Conservation (phyloP, 2,888 invertebrate species). For the Polydrusus pterygomalis region DNA sequence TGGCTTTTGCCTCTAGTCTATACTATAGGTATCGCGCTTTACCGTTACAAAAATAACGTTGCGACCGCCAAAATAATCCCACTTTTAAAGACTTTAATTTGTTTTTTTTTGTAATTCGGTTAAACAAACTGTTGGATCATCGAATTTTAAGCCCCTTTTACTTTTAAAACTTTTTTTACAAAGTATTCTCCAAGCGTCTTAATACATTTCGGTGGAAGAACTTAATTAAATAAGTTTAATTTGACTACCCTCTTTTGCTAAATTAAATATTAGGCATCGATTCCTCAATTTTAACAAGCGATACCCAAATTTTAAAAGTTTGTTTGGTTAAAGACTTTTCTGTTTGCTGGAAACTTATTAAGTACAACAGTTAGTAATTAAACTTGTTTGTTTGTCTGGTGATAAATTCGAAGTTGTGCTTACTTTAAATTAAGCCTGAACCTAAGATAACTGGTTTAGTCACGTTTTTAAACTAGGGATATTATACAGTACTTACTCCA, state of each 20-base stretch:
- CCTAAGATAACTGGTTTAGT: not conserved
- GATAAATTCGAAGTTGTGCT: not conserved
- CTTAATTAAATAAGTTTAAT: not conserved
- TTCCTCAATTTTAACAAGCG: not conserved
- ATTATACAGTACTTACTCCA: too few species aligned
- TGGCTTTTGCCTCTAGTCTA: too few species aligned
- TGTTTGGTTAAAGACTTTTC: not conserved
- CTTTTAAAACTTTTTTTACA: not conserved
- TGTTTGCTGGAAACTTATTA: not conserved
- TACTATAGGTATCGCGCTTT: too few species aligned
- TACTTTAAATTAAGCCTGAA: not conserved
- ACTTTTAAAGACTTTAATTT: too few species aligned
- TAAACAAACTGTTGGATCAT: too few species aligned
- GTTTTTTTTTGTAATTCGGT: too few species aligned
- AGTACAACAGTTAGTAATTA: not conserved
- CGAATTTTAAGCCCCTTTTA: too few species aligned
- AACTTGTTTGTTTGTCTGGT: not conserved
- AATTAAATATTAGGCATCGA: not conserved
- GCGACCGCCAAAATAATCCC: too few species aligned
- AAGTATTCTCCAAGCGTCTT: not conserved
- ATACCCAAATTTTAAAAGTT: conserved; percentile 6
- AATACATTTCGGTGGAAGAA: not conserved
- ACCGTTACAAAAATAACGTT: too few species aligned
- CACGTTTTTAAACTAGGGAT: not conserved
- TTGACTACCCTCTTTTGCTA: not conserved